Conservation (phyloP, 1,140 invertebrate species). For the Diabrotica virgifera region DNA sequence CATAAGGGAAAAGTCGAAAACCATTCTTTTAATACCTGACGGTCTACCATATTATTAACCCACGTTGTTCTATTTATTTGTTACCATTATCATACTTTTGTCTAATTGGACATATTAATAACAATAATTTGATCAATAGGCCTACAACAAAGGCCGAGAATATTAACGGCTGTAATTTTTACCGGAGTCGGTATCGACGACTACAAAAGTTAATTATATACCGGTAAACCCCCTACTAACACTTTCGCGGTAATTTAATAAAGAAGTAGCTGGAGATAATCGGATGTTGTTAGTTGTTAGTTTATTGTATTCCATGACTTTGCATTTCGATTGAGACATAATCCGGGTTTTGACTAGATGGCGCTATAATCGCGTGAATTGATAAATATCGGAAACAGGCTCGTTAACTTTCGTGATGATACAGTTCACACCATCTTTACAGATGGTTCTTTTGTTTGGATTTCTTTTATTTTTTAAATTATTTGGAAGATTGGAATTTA, state of each 20-base stretch:
- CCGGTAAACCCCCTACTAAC: neutral
- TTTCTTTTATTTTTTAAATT: too few relatives aligned
- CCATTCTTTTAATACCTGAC: too few relatives aligned
- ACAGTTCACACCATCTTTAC: neutral
- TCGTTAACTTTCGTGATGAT: slow-evolving; percentile 1
- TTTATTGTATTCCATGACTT: neutral
- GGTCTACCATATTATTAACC: too few relatives aligned
- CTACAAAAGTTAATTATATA: neutral
- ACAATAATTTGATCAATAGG: slow-evolving; percentile 1
- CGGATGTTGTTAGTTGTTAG: neutral
- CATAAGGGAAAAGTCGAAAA: too few relatives aligned
- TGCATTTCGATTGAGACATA: neutral
- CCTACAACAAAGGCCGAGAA: neutral
- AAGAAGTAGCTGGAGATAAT: neutral
- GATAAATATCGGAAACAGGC: too few relatives aligned
- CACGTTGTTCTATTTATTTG: neutral
- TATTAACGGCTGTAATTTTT: slow-evolving; percentile 1
- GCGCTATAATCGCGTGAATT: neutral
- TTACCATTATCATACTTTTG: neutral
- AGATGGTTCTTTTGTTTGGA: too few relatives aligned
- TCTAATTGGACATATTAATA: slow-evolving; percentile 1
- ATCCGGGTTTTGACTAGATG: neutral
- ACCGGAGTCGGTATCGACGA: neutral
- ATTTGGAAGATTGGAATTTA: too few relatives aligned
- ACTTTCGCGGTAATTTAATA: neutral